Base-by-base conservation (phyloP, 1,140 invertebrate species). In the Drosophila pandora region DNA sequence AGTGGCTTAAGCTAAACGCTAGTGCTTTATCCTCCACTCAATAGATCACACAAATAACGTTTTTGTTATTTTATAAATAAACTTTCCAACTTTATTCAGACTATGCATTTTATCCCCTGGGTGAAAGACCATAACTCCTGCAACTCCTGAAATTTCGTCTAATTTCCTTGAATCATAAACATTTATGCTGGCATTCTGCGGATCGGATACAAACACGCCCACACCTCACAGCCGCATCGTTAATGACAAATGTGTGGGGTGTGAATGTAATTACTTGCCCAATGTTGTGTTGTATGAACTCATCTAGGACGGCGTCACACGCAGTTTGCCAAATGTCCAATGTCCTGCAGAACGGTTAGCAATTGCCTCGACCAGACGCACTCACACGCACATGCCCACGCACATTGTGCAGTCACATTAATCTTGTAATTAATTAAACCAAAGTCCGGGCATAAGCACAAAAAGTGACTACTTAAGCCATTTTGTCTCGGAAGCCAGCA, bases 361-460 rank as follows among this genome's bases (percentile, higher is more conserved):
- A 75, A 59, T 75, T 79, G 64, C 73, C 72, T 65, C 58, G 65
- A 45, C 37, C 61, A 55, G 53, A 70, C 22, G 57, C 60, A 64
- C 22, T 49, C 28, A 43, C 50, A 69, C 72, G 60, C 63, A 63
- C 63, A 32, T 30, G 45, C 49, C 37, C 28, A 25, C n/a, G 13
- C 55, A 69, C 55, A 76, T 53, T 37, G 62, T 60, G 47, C 65
- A 76, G 69, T 71, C 67, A 61, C 83, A 88, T 87, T 87, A 87
- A 87, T 87, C 83, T 87, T 81, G 83, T 88, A 87, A 87, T 87
- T 87, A 87, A 87, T 87, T 87, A 88, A 87, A 88, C 79, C 83
- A 88, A 87, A 87, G 79, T 87, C 83, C 83, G 67, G 70, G 82
- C 83, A 82, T 87, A 87, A 87, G 83, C 83, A 87, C 83, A 82